Percentiles rank a stretch among this genome's conserved stretches.
phyloP scores from a whole-genome alignment of 2,888 invertebrate genomes.

The Anodontia alba region DNA sequence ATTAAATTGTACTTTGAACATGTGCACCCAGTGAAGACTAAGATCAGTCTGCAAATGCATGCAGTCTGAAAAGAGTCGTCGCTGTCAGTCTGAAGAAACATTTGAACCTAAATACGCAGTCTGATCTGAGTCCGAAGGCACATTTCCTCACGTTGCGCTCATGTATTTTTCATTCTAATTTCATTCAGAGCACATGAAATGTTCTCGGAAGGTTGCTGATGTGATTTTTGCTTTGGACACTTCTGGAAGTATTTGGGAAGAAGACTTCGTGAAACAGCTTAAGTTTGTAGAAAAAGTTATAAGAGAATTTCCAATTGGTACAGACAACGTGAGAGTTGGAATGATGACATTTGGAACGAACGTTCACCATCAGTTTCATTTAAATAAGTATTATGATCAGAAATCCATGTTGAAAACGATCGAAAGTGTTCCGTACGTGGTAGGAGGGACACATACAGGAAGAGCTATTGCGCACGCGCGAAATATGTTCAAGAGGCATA shows the following conservation, averaged over 20 bases:
- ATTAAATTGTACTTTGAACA: too few species aligned
- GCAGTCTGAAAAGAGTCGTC: too few species aligned
- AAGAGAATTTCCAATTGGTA: slow-evolving; percentile 60
- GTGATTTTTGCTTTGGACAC: slow-evolving; percentile 63
- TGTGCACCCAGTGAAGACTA: too few species aligned
- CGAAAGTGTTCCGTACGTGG: slow-evolving; percentile 34
- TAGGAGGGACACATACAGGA: slow-evolving; percentile 55
- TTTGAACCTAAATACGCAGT: too few species aligned
- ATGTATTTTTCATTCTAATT: too few species aligned
- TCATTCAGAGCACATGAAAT: too few species aligned
- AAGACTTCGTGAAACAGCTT: slow-evolving; percentile 69
- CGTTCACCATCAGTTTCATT: slow-evolving; percentile 39
- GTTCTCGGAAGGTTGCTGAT: slow-evolving; percentile 56
- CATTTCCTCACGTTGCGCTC: too few species aligned
- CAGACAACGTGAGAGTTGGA: slow-evolving; percentile 57
- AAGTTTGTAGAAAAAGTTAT: slow-evolving; percentile 69
- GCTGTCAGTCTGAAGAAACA: too few species aligned
- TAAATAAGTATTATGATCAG: slow-evolving; percentile 36
- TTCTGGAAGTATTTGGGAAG: slow-evolving; percentile 68
- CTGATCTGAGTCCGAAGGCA: too few species aligned
- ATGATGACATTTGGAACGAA: slow-evolving; percentile 55
- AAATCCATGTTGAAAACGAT: slow-evolving; percentile 40
- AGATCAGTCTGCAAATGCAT: too few species aligned
- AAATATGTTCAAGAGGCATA: slow-evolving; percentile 47
- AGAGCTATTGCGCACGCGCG: slow-evolving; percentile 56